Evolutionary conservation across 2,797 vertebrate species (phyloP).

Genomic region (Melanotaenia trifasciata): DNA sequence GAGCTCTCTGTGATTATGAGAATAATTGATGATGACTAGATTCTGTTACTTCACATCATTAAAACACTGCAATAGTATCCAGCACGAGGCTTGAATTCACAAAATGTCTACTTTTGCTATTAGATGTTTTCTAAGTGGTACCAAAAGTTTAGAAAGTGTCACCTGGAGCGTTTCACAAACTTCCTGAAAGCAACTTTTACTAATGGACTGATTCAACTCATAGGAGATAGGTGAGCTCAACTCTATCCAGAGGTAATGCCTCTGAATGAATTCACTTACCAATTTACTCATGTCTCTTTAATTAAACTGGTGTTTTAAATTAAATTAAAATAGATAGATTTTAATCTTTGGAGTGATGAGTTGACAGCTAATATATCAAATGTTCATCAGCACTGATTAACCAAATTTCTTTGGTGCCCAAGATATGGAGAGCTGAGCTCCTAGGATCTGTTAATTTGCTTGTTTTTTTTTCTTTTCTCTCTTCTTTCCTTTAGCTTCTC

Average conservation of each 20-base stretch:
- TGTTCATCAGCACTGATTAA: not conserved
- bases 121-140: not conserved
- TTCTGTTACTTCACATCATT: no score
- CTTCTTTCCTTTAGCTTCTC: not conserved
- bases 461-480: not conserved
- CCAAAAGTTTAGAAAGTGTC: not conserved
- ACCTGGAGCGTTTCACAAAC: not conserved
- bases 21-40: not conserved
- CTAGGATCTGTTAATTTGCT: not conserved
- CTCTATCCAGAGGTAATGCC: not conserved
- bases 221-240: not conserved
- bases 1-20: not conserved
- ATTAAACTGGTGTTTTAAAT: constrained; percentile 6
- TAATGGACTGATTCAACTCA: not conserved
- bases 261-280: constrained; percentile 4
- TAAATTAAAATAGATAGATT: constrained; percentile 1
- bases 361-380: not conserved
- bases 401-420: not conserved
- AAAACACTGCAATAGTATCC: not conserved
- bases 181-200: constrained; percentile 1
- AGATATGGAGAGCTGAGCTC: not conserved
- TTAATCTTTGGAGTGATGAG: constrained; percentile 6
- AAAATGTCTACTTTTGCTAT: not conserved
- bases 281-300: not conserved
- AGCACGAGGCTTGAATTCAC: not conserved